A percentile compares a stretch with the other conserved stretches of the same genome.
Evolutionary conservation across 1,140 invertebrate genomes (phyloP).

Genomic region (Apis mellifera): DNA sequence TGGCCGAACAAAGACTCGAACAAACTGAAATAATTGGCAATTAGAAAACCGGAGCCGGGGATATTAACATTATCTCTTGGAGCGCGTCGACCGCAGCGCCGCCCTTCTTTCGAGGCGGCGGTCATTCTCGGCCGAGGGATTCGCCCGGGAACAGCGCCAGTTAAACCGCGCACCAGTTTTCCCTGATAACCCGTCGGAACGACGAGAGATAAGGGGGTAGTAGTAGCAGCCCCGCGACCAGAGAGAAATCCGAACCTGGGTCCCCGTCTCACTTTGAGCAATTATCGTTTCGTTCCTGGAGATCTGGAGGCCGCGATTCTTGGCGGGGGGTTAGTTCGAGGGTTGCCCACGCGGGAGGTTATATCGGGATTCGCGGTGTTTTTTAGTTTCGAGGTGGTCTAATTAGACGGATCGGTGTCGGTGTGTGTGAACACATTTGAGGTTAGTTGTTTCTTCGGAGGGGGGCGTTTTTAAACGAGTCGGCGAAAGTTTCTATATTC

Average conservation of each 20-base stretch:
- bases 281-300: conserved; percentile 46
- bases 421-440: too few relatives aligned
- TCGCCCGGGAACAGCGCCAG: conserved; percentile 25
- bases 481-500: too few relatives aligned
- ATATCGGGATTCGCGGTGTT: not conserved
- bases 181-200: conserved; percentile 49
- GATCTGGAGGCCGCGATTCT: not conserved
- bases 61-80: conserved; percentile 73
- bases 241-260: not conserved
- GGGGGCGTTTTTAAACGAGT: too few relatives aligned
- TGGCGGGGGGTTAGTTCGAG: not conserved
- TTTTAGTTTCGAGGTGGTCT: too few relatives aligned
- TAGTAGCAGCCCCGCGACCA: conserved; percentile 29
- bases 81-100: not conserved
- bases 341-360: not conserved
- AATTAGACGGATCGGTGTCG: too few relatives aligned
- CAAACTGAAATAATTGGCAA: conserved; percentile 74
- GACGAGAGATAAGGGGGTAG: conserved; percentile 50
- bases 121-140: conserved; percentile 26
- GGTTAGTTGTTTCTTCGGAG: too few relatives aligned
- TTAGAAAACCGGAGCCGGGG: conserved; percentile 70
- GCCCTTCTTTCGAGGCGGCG: conserved; percentile 44
- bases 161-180: conserved; percentile 18
- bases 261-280: conserved; percentile 32
- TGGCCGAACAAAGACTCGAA: conserved; percentile 67